A percentile compares a stretch with the other conserved stretches of the same genome.
Evolutionary conservation across 2,888 invertebrate species (phyloP).

Genomic region (Quadriops clusia): DNA sequence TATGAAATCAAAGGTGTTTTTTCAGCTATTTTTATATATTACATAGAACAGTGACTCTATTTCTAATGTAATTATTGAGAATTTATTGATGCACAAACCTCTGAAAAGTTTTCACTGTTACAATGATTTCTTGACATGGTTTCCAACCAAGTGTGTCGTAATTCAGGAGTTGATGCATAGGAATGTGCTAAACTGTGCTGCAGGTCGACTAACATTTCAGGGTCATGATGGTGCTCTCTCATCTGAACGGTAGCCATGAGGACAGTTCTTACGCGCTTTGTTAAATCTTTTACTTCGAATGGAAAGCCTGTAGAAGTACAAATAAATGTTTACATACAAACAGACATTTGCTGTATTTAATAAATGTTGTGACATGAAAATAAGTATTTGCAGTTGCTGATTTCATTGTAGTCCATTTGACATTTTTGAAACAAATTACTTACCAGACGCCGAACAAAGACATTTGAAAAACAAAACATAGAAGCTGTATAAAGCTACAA

Average conservation of each 20-base stretch:
- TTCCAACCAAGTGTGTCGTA: slow-evolving; percentile 91
- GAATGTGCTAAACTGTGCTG: slow-evolving; percentile 88
- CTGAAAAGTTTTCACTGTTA: slow-evolving; percentile 73
- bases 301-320: slow-evolving; percentile 52
- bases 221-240: slow-evolving; percentile 81
- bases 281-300: slow-evolving; percentile 84
- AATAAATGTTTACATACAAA: slow-evolving; percentile 1
- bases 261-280: slow-evolving; percentile 85
- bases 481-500: too few relatives aligned
- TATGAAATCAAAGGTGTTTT: too few relatives aligned
- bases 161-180: slow-evolving; percentile 86
- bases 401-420: not conserved
- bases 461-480: not conserved
- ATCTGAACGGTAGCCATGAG: slow-evolving; percentile 90
- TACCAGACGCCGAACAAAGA: not conserved
- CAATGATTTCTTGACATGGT: slow-evolving; percentile 83
- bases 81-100: slow-evolving; percentile 59
- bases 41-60: slow-evolving; percentile 1
- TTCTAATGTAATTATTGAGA: not conserved
- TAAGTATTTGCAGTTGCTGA: not conserved
- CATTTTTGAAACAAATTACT: not conserved
- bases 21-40: not conserved
- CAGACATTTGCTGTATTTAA: not conserved
- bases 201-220: slow-evolving; percentile 81
- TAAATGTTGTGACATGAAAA: not conserved